Base-by-base conservation (phyloP, 2,888 invertebrate genomes). In the Drosophila meridionalis region DNA sequence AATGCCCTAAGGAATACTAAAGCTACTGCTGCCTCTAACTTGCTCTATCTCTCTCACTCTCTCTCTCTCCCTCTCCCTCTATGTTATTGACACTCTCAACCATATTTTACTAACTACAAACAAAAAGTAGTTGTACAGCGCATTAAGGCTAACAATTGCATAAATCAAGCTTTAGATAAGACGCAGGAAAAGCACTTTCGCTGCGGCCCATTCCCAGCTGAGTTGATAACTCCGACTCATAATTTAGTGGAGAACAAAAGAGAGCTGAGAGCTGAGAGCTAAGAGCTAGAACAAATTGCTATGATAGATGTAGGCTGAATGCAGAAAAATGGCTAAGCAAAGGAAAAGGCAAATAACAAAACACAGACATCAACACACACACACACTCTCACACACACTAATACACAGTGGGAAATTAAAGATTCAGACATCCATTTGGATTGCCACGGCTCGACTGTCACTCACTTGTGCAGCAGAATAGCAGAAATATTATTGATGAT, bases 391-490 rank as follows among this genome's bases (percentile, higher is more conserved):
- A 50, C 50, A 5, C 38, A 40, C 28, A 47, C 34, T 40, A 4
- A 59, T 6, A 30, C 12, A 53, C 20, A 45, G n/a, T 28, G 30
- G 50, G 55, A 69, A 64, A 74, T 75, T 65, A 59, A 42, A 40
- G 69, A 77, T 69, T 65, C 78, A 59, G 73, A 59, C 61, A 65
- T 61, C 57, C 62, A 76, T 60, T 67, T 64, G 55, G 26, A 38
- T 45, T 42, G 47, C 52, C 53, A 42, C 40, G 58, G 70, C 34
- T 34, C 28, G 58, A 60, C 56, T 78, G 72, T 77, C 89, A 89
- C 92, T 92, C 89, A 92, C 92, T 92, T 91, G 91, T 90, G 82
- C 87, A 90, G 78, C 91, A 91, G 87, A 92, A 85, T 73, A 92
- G 84, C 50, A 87, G 81, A 80, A 92, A 84, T 84, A 92, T 91